Evolutionary conservation across 2,797 vertebrate genomes (phyloP), one percentile per base, ranked within the genome.

Genomic region (Cyclura pinguis): DNA sequence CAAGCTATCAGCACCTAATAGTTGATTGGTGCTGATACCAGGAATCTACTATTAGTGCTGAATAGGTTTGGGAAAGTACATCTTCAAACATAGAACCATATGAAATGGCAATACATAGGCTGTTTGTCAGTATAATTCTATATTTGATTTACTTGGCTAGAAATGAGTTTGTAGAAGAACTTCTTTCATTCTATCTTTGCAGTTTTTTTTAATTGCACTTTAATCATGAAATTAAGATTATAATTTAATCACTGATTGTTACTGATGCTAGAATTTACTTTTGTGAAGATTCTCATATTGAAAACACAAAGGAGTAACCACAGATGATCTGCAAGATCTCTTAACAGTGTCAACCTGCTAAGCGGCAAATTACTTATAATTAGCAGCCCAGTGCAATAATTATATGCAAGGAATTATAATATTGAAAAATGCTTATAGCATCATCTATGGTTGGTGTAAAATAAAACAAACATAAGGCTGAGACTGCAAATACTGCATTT

Each of bases 261-360:
- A 38, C 78, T 85, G 81, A 67, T 72, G 47, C 47, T 74, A 82
- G 32, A 59, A 4, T 89, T 88, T 90, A 38, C 27, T 88, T 73
- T 13, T 84, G 89, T 85, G 2, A n/a, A 74, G 64, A 90, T 0
- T 47, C 32, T 76, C 93, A 80, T 89, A 2, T 84, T 91, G 92
- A 10, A 78, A 88, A 92, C 91, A 52, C 32, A 2, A 29, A n/a
- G 42, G 85, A 93, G 50, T 50, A 92, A 94, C 89, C 24, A 55
- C 67, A 74, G 29, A 4, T 52, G 50, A 91, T 92, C n/a, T 88
- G 47, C 47, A 74, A 85, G 72, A 18, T 3, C 86, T 69, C 83
- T 92, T 87, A 88, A 85, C 59, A 90, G n/a, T 73, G 85, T 85
- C 90, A 69, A 1, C 55, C 93, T 92, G 81, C 38, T 8, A 84